phyloP scores from a whole-genome alignment of 2,888 invertebrate species.

The Laspeyria flexula region DNA sequence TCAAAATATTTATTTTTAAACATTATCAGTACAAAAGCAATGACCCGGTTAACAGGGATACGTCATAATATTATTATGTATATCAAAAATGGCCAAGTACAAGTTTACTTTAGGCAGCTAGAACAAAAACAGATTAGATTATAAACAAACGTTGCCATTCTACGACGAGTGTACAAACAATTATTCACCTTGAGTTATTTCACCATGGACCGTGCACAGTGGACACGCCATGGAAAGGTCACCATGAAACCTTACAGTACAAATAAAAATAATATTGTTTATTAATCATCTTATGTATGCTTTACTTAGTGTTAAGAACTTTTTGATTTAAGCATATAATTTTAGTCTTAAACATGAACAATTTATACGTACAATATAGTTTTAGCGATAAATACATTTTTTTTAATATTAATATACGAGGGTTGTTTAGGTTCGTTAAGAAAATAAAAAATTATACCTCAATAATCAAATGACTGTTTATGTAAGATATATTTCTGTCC shows the following conservation, averaged over 20 bases:
- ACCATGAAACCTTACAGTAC: slow-evolving; percentile 78
- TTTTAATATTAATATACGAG: slow-evolving; percentile 56
- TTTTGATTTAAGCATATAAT: slow-evolving; percentile 59
- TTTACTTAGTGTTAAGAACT: slow-evolving; percentile 72
- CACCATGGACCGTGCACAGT: slow-evolving; percentile 11
- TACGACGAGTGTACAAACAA: slow-evolving; percentile 52
- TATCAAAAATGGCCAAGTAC: slow-evolving; percentile 47
- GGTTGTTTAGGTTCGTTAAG: slow-evolving; percentile 67
- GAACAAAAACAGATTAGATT: slow-evolving; percentile 42
- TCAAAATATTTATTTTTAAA: slow-evolving; percentile 10
- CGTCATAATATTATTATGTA: slow-evolving; percentile 27
- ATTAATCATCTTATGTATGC: slow-evolving; percentile 79
- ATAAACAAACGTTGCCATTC: slow-evolving; percentile 56
- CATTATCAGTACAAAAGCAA: slow-evolving; percentile 12
- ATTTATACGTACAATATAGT: slow-evolving; percentile 69
- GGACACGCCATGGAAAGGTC: slow-evolving; percentile 18
- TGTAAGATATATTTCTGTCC: slow-evolving; percentile 58
- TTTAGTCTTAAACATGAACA: slow-evolving; percentile 56
- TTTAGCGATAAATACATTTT: slow-evolving; percentile 60
- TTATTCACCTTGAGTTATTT: slow-evolving; percentile 13
- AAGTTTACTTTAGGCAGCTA: slow-evolving; percentile 56
- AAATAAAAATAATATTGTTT: slow-evolving; percentile 76
- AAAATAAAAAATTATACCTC: slow-evolving; percentile 70
- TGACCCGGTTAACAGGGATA: slow-evolving; percentile 19
- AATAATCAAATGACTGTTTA: slow-evolving; percentile 66